Evolutionary conservation across 2,888 invertebrate species (phyloP), one percentile per base, ranked within the genome.

Genomic region (Globia sparganii): DNA sequence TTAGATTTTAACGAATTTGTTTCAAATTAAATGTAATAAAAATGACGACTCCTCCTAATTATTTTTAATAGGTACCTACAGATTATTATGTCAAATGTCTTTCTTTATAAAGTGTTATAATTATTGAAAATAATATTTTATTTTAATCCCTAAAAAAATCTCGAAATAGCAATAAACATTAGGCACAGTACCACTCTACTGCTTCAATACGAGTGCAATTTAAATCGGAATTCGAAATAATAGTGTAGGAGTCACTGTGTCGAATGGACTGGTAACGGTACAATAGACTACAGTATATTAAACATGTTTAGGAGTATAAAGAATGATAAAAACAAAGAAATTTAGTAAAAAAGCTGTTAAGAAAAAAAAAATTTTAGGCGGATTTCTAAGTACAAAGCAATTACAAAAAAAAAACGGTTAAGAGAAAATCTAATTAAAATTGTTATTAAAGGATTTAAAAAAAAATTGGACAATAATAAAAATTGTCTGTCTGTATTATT

Each of bases 211-310:
- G 37, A 58, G 28, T 34, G 56, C 40, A 78, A 78, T 78, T 78
- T 64, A 15, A 28, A 59, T 65, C 25, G 40, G 75, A 81, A 78
- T 78, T 64, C 28, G 34, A 58, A 80, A 65, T 59, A 28, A 43
- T 28, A 2, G 74, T 15, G 34, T 0, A 49, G 37, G n/a, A 79
- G 80, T 34, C 18, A 13, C 4, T 31, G 15, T 65, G 28, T 28
- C 25, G 11, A 65, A 40, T 78, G 5, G 2, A 53, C 9, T 31
- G 13, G 34, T n/a, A 28, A 61, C 0, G n/a, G 2, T n/a, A 4
- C 9, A 40, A 25, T n/a, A 0, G 6, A 15, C 21, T 31, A 21
- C 8, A 68, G 18, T n/a, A 21, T 18, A 68, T 18, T 15, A 21
- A 37, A 37, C 2, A 31, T n/a, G 11, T 61, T 28, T 25, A 58